These are phyloP conservation scores for Mycteria americana DNA, from an alignment of 2,797 vertebrate species.

Conservation along the genomic window DNA sequence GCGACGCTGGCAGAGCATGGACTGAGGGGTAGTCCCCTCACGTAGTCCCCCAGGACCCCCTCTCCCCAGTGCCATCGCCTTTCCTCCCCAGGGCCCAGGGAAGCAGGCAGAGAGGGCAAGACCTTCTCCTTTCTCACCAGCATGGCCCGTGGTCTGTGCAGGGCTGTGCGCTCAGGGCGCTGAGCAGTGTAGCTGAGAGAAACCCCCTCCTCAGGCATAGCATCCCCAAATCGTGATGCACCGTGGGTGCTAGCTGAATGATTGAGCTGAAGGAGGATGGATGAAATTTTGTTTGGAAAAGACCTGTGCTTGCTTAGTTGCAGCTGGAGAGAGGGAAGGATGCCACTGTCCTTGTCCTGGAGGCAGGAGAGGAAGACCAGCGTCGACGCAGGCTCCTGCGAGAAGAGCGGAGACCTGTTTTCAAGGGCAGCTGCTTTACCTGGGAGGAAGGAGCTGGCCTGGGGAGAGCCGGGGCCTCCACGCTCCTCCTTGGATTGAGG, in stretches of 20 bases:
- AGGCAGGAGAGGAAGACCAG: neutral
- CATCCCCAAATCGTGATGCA: fast-evolving
- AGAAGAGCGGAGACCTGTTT: neutral
- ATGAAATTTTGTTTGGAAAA: neutral
- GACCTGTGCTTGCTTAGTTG: neutral
- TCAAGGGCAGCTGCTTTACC: neutral
- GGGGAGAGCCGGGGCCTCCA: neutral
- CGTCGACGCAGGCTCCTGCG: neutral
- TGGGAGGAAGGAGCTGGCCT: neutral
- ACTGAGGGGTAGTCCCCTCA: neutral
- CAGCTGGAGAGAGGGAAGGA: neutral
- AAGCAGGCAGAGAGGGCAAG: neutral
- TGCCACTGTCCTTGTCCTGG: neutral
- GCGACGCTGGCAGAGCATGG: neutral
- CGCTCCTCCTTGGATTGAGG: neutral
- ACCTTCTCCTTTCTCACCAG: neutral
- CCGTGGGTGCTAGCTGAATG: fast-evolving
- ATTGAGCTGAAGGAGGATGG: neutral
- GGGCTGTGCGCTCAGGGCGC: neutral
- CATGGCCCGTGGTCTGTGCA: neutral
- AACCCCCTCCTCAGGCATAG: fast-evolving
- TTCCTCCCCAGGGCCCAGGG: neutral
- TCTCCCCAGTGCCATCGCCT: fast-evolving
- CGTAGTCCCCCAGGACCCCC: neutral
- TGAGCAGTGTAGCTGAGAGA: neutral